These are phyloP conservation scores for Rhombomys opimus DNA, from an alignment of 2,113 vertebrate species.

Conservation along the genomic window DNA sequence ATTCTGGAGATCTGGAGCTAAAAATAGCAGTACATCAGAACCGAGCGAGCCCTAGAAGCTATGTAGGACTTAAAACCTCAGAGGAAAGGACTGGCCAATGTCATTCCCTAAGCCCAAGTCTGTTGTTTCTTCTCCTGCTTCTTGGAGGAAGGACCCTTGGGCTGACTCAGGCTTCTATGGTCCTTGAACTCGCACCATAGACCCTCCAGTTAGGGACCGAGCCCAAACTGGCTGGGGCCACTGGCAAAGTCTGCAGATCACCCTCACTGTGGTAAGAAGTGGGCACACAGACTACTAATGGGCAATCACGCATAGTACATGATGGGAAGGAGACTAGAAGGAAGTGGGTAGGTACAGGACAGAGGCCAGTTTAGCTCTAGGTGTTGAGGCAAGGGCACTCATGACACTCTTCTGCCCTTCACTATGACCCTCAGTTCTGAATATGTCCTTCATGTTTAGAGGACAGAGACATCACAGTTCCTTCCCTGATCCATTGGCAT, in stretches of 20 bases:
- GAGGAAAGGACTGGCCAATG: neutral
- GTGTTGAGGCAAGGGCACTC: neutral
- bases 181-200: neutral
- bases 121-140: neutral
- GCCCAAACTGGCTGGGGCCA: neutral
- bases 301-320: neutral
- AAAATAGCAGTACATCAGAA: slow-evolving; percentile 23
- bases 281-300: too few relatives aligned
- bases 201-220: accelerated
- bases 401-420: neutral
- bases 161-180: neutral
- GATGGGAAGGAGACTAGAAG: neutral
- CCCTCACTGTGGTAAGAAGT: neutral
- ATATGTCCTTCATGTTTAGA: neutral
- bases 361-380: neutral
- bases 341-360: neutral
- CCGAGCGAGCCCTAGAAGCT: neutral
- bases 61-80: neutral
- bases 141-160: neutral
- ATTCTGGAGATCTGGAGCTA: neutral
- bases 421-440: neutral
- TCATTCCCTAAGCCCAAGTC: neutral
- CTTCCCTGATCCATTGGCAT: neutral
- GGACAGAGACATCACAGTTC: neutral
- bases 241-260: neutral